Percentiles rank a stretch among this genome's conserved stretches.
These are phyloP conservation scores for Gobio gobio DNA, from an alignment of 2,113 vertebrate genomes.

Conservation along the genomic window DNA sequence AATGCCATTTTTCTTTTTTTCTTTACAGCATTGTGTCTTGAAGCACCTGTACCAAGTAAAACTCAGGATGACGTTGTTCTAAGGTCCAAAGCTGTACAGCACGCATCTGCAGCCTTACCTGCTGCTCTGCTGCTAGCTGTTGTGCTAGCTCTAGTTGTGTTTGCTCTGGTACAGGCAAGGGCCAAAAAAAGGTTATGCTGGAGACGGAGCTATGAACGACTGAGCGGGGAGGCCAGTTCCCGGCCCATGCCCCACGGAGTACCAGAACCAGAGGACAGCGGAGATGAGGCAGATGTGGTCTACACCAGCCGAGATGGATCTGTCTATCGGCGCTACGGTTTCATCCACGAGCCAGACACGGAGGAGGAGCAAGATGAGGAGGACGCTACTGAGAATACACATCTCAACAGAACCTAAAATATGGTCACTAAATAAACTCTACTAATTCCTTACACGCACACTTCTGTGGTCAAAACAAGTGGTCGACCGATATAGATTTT, in stretches of 20 bases:
- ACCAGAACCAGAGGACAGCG: conserved; percentile 71
- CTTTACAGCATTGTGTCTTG: conserved; percentile 74
- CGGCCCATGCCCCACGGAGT: conserved; percentile 75
- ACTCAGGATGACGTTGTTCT: conserved; percentile 54
- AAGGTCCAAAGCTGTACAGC: conserved; percentile 61
- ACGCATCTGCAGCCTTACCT: conserved; percentile 67
- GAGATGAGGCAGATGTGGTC: conserved; percentile 79
- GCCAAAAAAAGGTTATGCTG: conserved; percentile 77
- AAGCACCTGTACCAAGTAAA: conserved; percentile 62
- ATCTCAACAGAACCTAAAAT: conserved; percentile 60
- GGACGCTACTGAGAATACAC: conserved; percentile 60
- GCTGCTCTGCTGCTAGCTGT: conserved; percentile 67
- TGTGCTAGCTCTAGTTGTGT: conserved; percentile 64
- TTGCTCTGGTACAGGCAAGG: conserved; percentile 69
- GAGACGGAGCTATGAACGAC: conserved; percentile 77
- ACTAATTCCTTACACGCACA: conserved; percentile 20
- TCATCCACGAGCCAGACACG: conserved; percentile 66
- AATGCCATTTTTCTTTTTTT: neutral
- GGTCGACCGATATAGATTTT: no score
- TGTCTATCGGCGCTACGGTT: conserved; percentile 69
- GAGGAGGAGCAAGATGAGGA: conserved; percentile 64
- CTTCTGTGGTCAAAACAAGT: conserved; percentile 2
- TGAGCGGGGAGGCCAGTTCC: conserved; percentile 66
- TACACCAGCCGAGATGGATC: conserved; percentile 78
- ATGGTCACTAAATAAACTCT: neutral